A percentile compares a stretch with the other conserved stretches of the same genome.
These are phyloP conservation scores for Drosophila serrata DNA, from an alignment of 1,140 invertebrate genomes.

Conservation along the genomic window DNA sequence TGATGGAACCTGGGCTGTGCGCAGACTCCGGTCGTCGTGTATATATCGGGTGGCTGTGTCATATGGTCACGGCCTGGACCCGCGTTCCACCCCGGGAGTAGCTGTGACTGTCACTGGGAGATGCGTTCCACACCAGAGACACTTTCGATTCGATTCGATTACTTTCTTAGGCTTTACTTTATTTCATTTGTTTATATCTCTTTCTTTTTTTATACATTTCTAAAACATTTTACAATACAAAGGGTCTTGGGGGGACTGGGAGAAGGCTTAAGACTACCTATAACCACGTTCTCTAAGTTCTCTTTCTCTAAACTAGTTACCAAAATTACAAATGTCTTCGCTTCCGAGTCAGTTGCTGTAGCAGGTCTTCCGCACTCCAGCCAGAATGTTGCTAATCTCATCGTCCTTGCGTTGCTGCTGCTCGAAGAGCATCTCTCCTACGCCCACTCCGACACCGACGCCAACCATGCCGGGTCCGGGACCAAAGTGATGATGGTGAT, in stretches of 20 bases:
- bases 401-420: slow-evolving; percentile 89
- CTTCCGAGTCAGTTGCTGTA: slow-evolving; percentile 90
- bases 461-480: slow-evolving; percentile 53
- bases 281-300: slow-evolving; percentile 23
- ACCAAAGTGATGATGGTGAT: slow-evolving; percentile 52
- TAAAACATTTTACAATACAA: slow-evolving; percentile 41
- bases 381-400: slow-evolving; percentile 94
- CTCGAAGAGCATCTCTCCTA: slow-evolving; percentile 85
- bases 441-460: slow-evolving; percentile 37
- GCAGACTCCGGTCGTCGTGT: slow-evolving; percentile 44
- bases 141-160: slow-evolving; percentile 45
- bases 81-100: slow-evolving; percentile 23
- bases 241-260: slow-evolving; percentile 13
- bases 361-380: slow-evolving; percentile 93
- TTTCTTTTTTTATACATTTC: slow-evolving; percentile 8
- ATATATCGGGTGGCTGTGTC: slow-evolving; percentile 54
- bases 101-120: background rate
- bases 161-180: slow-evolving; percentile 40
- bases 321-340: slow-evolving; percentile 31
- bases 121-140: slow-evolving; percentile 19
- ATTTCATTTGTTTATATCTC: slow-evolving; percentile 24
- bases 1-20: slow-evolving; percentile 39
- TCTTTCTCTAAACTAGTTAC: slow-evolving; percentile 17
- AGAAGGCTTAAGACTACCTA: slow-evolving; percentile 46
- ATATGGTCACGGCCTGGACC: slow-evolving; percentile 46